These are phyloP conservation scores for Lissonota sp. DNA, from an alignment of 2,888 invertebrate species.

Conservation along the genomic window DNA sequence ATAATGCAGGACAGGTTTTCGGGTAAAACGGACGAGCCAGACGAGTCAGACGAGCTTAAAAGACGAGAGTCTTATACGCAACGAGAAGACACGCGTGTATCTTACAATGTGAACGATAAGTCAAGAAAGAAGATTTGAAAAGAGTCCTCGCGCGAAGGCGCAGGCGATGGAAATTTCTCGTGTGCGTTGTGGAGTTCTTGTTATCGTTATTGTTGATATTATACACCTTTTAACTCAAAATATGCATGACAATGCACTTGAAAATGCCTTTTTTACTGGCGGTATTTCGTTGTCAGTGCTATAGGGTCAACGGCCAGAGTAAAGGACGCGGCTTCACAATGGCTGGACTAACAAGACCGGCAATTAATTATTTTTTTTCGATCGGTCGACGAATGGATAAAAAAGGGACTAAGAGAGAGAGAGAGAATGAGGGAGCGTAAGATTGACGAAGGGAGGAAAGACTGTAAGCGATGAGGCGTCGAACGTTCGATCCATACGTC, in stretches of 20 bases:
- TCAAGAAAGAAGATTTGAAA: constrained; percentile 10
- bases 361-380: constrained; percentile 15
- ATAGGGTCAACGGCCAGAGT: background rate
- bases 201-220: constrained; percentile 12
- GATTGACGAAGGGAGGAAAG: background rate
- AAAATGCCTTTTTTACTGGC: constrained; percentile 72
- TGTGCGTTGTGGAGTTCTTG: constrained; percentile 14
- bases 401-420: constrained; percentile 3
- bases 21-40: background rate
- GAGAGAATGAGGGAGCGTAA: background rate
- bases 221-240: background rate
- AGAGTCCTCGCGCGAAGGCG: constrained; percentile 65
- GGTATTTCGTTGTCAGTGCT: constrained; percentile 63
- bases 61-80: no score
- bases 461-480: constrained; percentile 11
- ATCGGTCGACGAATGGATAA: background rate
- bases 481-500: constrained; percentile 20
- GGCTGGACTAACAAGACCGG: background rate
- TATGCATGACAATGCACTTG: constrained; percentile 69
- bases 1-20: constrained; percentile 26
- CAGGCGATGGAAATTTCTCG: constrained; percentile 59
- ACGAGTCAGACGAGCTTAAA: no score
- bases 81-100: no score
- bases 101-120: constrained; percentile 11
- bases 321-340: constrained; percentile 29